Evolutionary conservation across 2,113 vertebrate species (phyloP).

Genomic region (Aplodontia rufa): DNA sequence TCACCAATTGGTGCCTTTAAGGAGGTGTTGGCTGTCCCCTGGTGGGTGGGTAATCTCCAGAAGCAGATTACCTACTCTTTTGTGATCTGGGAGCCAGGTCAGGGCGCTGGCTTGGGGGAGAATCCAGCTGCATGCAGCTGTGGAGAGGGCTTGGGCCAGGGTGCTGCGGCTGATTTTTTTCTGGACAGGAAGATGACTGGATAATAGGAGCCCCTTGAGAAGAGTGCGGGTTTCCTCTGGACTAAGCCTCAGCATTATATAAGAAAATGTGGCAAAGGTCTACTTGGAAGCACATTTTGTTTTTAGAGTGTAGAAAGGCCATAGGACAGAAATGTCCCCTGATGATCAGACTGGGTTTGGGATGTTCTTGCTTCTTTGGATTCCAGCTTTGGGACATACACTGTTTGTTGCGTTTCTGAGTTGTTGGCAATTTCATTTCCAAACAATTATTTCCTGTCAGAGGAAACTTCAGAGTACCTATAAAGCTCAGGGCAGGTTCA

Average conservation of each 20-base stretch:
- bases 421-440: slow-evolving; percentile 23
- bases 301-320: not conserved
- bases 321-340: not conserved
- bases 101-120: not conserved
- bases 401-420: not conserved
- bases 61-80: not conserved
- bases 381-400: not conserved
- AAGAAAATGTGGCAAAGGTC: not conserved
- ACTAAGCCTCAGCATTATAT: not conserved
- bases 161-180: not conserved
- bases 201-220: not conserved
- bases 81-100: not conserved
- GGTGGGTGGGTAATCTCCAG: not conserved
- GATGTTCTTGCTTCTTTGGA: not conserved
- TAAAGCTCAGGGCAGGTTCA: not conserved
- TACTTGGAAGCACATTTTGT: not conserved
- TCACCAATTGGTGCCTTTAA: not conserved
- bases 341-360: not conserved
- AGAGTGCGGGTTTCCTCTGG: not conserved
- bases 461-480: slow-evolving; percentile 25
- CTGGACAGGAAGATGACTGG: not conserved
- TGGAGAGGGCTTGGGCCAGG: not conserved
- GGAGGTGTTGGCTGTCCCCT: not conserved
- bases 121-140: not conserved
- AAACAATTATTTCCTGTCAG: slow-evolving; percentile 58